Conservation (phyloP, 2,888 invertebrate genomes). For the Torymus aiolomorphi region DNA sequence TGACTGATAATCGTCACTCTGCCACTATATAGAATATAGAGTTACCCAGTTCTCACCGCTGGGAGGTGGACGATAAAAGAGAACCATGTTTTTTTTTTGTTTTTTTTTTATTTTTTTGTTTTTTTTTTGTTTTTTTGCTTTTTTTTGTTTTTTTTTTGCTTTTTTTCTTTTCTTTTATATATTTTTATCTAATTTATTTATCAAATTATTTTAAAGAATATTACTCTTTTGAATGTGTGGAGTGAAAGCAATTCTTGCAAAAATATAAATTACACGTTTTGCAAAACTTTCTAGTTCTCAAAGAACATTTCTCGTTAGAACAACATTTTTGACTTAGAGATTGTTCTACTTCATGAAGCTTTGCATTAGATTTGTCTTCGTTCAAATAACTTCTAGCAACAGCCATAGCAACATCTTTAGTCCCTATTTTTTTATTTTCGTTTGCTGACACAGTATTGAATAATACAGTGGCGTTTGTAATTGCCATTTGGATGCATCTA, state of each 20-base stretch:
- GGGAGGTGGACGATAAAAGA: background rate
- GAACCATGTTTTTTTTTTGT: background rate
- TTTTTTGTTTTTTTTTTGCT: background rate
- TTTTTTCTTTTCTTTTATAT: background rate
- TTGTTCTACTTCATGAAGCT: too few species aligned
- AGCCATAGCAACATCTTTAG: too few species aligned
- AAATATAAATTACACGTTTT: too few species aligned
- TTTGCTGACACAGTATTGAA: background rate
- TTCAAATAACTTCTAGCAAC: too few species aligned
- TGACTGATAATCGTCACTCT: too few species aligned
- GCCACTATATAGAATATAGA: background rate
- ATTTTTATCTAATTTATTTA: background rate
- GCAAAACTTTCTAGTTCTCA: too few species aligned
- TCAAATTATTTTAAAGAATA: background rate
- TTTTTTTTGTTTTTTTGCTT: background rate
- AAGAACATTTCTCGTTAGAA: too few species aligned
- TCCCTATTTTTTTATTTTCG: constrained; percentile 1
- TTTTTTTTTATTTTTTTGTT: background rate
- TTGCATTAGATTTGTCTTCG: too few species aligned
- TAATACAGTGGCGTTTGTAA: constrained; percentile 6
- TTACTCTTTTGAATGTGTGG: background rate
- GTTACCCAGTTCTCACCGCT: constrained; percentile 3
- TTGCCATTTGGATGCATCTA: background rate
- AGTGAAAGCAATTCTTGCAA: constrained; percentile 12
- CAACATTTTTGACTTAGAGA: too few species aligned